These are phyloP conservation scores for Embidobia sp. DNA, from an alignment of 2,888 invertebrate genomes.

Conservation along the genomic window DNA sequence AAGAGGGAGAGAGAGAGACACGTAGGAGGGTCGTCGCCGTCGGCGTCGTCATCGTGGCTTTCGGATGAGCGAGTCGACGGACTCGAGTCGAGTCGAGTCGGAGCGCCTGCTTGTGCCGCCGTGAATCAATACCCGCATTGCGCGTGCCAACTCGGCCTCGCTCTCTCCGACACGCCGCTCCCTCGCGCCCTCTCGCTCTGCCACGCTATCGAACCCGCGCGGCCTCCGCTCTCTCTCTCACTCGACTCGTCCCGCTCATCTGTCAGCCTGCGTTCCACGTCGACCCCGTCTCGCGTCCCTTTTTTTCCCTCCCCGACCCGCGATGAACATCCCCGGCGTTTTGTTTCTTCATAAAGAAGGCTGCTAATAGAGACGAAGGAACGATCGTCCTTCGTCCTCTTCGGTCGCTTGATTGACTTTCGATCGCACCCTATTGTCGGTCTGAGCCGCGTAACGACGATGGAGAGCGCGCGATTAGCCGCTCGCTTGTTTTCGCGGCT, in stretches of 20 bases:
- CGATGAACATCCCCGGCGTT: conserved; percentile 14
- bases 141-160: conserved; percentile 82
- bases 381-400: conserved; percentile 1
- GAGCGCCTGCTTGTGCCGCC: conserved; percentile 83
- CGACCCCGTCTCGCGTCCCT: conserved; percentile 18
- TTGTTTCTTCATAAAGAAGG: conserved; percentile 30
- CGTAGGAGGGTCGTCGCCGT: conserved; percentile 61
- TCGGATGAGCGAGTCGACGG: conserved; percentile 72
- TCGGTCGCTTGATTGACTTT: conserved; percentile 1
- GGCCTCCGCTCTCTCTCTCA: too few relatives aligned
- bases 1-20: conserved; percentile 9
- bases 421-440: conserved; percentile 21
- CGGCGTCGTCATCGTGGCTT: conserved; percentile 57
- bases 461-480: neutral
- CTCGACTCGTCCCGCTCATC: conserved; percentile 55
- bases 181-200: conserved; percentile 63
- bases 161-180: conserved; percentile 82
- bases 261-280: conserved; percentile 41
- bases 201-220: conserved; percentile 47
- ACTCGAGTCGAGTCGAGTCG: conserved; percentile 73
- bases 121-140: conserved; percentile 82
- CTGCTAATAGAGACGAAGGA: conserved; percentile 31
- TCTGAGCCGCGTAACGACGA: conserved; percentile 13
- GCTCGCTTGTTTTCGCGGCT: neutral
- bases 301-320: neutral